Base-by-base conservation (phyloP, 2,797 vertebrate species). In the Cuniculus paca region DNA sequence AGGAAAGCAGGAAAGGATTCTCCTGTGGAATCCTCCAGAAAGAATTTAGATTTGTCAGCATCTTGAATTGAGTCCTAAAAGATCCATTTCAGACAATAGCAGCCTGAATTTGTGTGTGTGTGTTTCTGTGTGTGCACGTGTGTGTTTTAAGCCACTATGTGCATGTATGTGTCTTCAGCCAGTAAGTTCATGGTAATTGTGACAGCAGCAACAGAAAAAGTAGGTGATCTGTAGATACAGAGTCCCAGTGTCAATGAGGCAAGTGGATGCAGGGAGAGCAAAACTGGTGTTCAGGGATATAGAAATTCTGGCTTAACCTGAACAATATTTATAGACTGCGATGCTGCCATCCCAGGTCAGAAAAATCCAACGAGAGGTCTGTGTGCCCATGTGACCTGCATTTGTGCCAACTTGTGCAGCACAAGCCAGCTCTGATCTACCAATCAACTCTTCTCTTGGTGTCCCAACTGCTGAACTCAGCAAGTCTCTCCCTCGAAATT, bases 391-490 rank as follows among this genome's bases (percentile, higher is more conserved):
- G 36, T 56, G 77, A 39, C 65, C 83, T 50, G 50, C 24, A 12
- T 77, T 78, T 83, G 80, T 88, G 77, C 88, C 36, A 91, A 12
- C 17, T 50, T 56, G 24, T 26, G 63, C 3, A 48, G 65, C n/a
- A 20, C 34, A 16, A 20, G 61, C 54, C 16, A 5, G 12, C 48
- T 95, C 50, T 39, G 16, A 24, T 42, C 58, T 95, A 65, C 86
- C 90, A 42, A 22, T 74, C 72, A 78, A 48, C 72, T 60, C 0
- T 78, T 81, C 63, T 89, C 70, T 48, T 20, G 14, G 48, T 5
- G 24, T 52, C 50, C 31, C 68, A 19, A 72, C 70, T 88, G 68
- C 84, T 93, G 58, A 95, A 83, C 39, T 48, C 60, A 88, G 85
- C 88, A 82, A 34, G 42, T 82, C 83, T 36, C 13, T 34, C 42